Evolutionary conservation across 1,140 invertebrate species (phyloP), one percentile per base, ranked within the genome.

Genomic region (Sesamia nonagrioides): DNA sequence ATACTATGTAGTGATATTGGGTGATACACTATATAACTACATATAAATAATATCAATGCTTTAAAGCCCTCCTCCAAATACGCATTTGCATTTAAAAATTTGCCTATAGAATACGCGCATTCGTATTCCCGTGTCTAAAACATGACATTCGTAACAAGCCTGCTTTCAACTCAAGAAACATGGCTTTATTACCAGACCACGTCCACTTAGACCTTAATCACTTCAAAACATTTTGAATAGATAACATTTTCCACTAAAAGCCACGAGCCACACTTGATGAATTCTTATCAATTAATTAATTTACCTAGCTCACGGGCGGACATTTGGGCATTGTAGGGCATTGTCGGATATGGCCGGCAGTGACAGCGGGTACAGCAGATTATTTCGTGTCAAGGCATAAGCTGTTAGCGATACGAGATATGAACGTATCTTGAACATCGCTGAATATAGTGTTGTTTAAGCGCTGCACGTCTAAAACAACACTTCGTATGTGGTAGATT

Each of bases 211-310:
- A 6, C 4, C 3, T 52, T 42, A 42, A 42, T 42, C 11, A 9
- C 1, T 11, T 48, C 45, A 15, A 15, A 48, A 15, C 45, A 48
- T 48, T 13, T 48, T 54, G 18, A 21, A 54, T 54, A 21, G 17
- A 54, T 54, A 6, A 54, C 17, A 60, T 35, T 45, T n/a, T n/a
- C 37, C 9, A 45, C 61, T 45, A 45, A 56, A 33, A 56, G 69
- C 37, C 27, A 18, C 48, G 5, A 45, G n/a, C n/a, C 40, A 27
- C 37, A 17, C 17, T 74, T 74, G 71, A 74, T 74, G 60, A 45
- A 74, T 74, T 74, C 71, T 74, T 74, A 74, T 74, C 71, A 60
- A 74, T 74, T 75, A 61, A 75, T 61, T 42, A 75, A 42, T 61
- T 48, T 61, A 60, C 72, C 54, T 75, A 18, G 56, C 27, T 71